phyloP scores from a whole-genome alignment of 2,113 vertebrate species.

The Tupaia chinensis region DNA sequence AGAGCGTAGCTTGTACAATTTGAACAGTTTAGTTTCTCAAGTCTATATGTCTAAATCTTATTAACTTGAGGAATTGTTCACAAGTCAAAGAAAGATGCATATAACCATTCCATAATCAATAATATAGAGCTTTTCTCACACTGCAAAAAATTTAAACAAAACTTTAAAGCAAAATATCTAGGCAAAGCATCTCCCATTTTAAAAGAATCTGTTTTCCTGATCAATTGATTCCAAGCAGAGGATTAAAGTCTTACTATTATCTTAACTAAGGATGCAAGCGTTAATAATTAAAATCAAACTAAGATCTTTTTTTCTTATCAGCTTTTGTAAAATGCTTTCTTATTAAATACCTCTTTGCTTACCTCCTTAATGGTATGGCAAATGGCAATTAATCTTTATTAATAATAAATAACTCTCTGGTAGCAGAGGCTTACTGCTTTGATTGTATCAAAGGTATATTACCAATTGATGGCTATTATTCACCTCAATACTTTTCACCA shows the following conservation, averaged over 20 bases:
- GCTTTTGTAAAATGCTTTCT: not conserved
- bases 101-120: constrained; percentile 1
- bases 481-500: not conserved
- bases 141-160: constrained; percentile 41
- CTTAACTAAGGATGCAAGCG: not conserved
- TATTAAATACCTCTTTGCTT: not conserved
- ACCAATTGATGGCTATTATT: not conserved
- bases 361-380: not conserved
- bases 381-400: constrained; percentile 3
- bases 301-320: not conserved
- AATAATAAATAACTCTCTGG: constrained; percentile 29
- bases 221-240: not conserved
- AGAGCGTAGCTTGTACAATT: constrained; percentile 81
- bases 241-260: not conserved
- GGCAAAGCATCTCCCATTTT: not conserved
- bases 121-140: not conserved
- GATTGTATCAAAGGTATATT: not conserved
- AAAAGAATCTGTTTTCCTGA: not conserved
- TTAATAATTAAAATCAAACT: not conserved
- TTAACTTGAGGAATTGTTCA: constrained; percentile 78
- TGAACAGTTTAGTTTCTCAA: constrained; percentile 75
- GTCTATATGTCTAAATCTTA: constrained; percentile 72
- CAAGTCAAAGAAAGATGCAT: constrained; percentile 69
- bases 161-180: not conserved
- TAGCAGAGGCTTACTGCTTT: not conserved